Evolutionary conservation across 2,797 vertebrate genomes (phyloP).

Genomic region (Cuniculus paca): DNA sequence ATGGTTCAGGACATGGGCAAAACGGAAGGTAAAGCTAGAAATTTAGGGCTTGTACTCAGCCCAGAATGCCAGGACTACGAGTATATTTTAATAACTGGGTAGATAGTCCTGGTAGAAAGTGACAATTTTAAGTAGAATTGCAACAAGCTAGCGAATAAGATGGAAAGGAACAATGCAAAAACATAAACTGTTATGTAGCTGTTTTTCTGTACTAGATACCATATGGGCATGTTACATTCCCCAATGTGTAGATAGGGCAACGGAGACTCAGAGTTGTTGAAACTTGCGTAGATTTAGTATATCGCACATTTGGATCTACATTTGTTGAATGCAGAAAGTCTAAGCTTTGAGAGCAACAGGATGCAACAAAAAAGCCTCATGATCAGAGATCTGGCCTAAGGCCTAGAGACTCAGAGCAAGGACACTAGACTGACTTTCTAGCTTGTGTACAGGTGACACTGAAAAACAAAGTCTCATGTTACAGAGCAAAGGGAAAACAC

Average conservation of each 20-base stretch:
- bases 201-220: neutral
- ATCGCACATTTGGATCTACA: neutral
- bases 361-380: neutral
- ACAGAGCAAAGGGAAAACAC: neutral
- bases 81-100: neutral
- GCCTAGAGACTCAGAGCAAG: neutral
- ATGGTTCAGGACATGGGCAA: neutral
- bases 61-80: neutral
- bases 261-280: neutral
- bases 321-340: neutral
- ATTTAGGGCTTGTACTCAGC: no score
- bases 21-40: neutral
- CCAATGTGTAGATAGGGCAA: neutral
- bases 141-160: neutral
- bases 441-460: neutral
- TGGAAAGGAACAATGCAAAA: neutral
- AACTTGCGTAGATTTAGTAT: neutral
- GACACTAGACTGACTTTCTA: neutral
- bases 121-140: neutral
- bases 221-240: accelerated
- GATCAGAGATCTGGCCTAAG: neutral
- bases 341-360: neutral
- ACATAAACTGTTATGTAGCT: neutral
- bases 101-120: neutral
- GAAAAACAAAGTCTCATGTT: neutral